Evolutionary conservation across 2,888 invertebrate genomes (phyloP).

Genomic region (Agrilus mali): DNA sequence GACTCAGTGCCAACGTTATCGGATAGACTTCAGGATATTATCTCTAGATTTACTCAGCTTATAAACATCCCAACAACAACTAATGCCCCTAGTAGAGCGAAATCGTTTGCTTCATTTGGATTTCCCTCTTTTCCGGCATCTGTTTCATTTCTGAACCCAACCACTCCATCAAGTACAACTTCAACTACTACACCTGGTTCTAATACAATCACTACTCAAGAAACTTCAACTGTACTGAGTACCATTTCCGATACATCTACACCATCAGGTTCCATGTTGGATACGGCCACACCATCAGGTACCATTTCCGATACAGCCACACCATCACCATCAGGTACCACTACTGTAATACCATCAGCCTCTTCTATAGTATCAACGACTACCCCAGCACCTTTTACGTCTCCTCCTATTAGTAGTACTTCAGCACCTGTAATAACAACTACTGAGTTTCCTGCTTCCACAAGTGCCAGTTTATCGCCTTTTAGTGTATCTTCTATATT

Average conservation of each 20-base stretch:
- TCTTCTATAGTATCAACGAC: constrained; percentile 9
- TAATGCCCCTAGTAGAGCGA: too few species aligned
- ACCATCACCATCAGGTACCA: too few species aligned
- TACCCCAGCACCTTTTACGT: neutral
- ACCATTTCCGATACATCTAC: neutral
- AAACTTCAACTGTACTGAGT: neutral
- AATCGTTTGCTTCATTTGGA: too few species aligned
- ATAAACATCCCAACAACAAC: too few species aligned
- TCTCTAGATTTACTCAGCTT: too few species aligned
- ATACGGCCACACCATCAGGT: too few species aligned
- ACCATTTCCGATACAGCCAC: neutral
- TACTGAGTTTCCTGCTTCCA: neutral
- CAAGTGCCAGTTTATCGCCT: neutral
- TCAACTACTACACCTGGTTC: neutral
- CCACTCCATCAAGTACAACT: neutral
- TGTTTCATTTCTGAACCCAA: neutral
- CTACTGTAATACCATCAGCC: constrained; percentile 2
- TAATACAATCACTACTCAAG: neutral
- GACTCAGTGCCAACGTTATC: too few species aligned
- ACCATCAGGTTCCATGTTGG: too few species aligned
- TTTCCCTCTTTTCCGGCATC: too few species aligned
- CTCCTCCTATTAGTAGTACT: constrained; percentile 6
- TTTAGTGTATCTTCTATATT: neutral
- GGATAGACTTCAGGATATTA: too few species aligned
- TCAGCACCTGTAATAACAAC: neutral